Base-by-base conservation (phyloP, 1,140 invertebrate genomes). In the Leptonema lineaticorne region DNA sequence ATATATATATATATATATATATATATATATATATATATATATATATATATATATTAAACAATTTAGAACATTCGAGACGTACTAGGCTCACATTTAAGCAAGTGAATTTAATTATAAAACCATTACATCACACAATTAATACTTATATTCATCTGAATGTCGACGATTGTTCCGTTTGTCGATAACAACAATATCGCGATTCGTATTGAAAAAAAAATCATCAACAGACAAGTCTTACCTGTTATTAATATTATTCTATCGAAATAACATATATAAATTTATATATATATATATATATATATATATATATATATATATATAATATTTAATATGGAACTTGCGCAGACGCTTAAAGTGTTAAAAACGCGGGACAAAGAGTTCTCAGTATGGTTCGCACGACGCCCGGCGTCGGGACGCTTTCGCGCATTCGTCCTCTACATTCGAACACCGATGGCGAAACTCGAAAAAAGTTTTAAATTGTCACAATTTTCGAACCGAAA, bases 261-360 rank as follows among this genome's bases (percentile, higher is more conserved):
- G n/a, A n/a, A n/a, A n/a, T n/a, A n/a, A 33, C 11, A 33, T 6
- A 5, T 33, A 33, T 11, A 33, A 6, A 33, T 11, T 6, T 33
- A 33, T 11, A 33, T 33, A 33, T 33, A 11, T 33, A 33, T 11
- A 33, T 33, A 33, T 33, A 33, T 33, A 33, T 33, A 33, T 11
- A 33, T 33, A 33, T 33, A 33, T 33, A 11, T 33, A 33, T 33
- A 11, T 33, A 33, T 6, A 33, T 33, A 33, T 33, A 33, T 33
- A 33, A 33, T 33, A 33, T 11, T 41, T 41, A 24, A 24, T 26
- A 26, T 53, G 24, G 50, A 53, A 53, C 50, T 53, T 53, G 50
- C 50, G 50, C 50, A 53, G 50, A 53, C n/a, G 27, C 22, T 26
- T 24, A 16, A 22, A 22, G 50, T 26, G 22, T 26, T 22, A 26